Base-by-base conservation (phyloP, 2,888 invertebrate species). In the Dinocampus coccinellae region DNA sequence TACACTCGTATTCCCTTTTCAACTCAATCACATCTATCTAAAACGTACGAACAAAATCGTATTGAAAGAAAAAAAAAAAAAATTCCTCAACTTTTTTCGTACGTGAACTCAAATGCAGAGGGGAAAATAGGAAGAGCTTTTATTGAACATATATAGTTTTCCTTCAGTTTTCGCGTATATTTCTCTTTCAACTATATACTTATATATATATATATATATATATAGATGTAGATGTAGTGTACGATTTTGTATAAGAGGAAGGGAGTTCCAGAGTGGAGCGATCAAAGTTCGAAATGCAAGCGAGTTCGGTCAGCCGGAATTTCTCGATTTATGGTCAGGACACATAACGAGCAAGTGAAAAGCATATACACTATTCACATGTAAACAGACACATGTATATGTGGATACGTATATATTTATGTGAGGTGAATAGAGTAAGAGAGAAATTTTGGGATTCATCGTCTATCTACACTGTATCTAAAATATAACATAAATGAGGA, bases 221-320 rank as follows among this genome's bases (percentile, higher is more conserved):
- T 29, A 29, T 29, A 7, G 3, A 29, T 29, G 7, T 29, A 29
- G 7, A 29, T 29, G 29, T 10, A 16, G 39, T 13, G 39, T 22
- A 39, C 26, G 53, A 22, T 66, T 66, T 55, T 66, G 66, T 39
- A 57, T 33, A 16, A 34, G 26, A 10, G 55, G 52, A 65, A 65
- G 55, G 36, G 57, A 36, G 36, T 66, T 39, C 29, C 20, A 16
- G 66, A 66, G 66, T 66, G 52, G 26, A 65, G 62, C 71, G 71
- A 65, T 73, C 69, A 69, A 72, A 70, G 70, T 76, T 76, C 67
- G 70, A 55, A 70, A 58, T 42, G 34, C 20, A 67, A 55, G 71
- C 65, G 69, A 74, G 77, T 70, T 78, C 76, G 72, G 74, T 75
- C 74, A 70, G 76, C 70, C 78, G 79, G 74, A 81, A 80, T 74